phyloP scores from a whole-genome alignment of 2,888 invertebrate genomes.

The Brenthis daphne region DNA sequence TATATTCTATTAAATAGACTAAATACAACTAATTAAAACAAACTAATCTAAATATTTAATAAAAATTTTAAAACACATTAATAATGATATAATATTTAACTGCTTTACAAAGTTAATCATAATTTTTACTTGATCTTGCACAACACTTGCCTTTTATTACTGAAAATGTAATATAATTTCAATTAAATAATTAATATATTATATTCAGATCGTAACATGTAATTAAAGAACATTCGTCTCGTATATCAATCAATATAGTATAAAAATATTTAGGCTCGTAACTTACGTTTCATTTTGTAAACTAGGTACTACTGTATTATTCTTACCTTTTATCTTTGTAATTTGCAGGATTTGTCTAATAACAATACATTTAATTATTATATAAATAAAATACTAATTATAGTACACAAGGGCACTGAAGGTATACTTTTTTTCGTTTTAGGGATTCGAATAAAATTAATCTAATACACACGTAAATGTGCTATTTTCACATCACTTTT shows the following conservation, averaged over 20 bases:
- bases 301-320: neutral
- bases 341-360: conserved; percentile 49
- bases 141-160: neutral
- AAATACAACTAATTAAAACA: too few relatives aligned
- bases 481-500: conserved; percentile 61
- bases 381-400: conserved; percentile 55
- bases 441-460: conserved; percentile 28
- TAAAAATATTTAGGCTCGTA: too few relatives aligned
- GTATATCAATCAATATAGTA: neutral
- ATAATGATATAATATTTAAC: neutral
- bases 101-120: neutral
- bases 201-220: neutral
- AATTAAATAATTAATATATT: neutral
- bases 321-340: conserved; percentile 44
- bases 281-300: too few relatives aligned
- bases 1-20: neutral
- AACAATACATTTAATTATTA: conserved; percentile 56
- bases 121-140: neutral
- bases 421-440: conserved; percentile 40
- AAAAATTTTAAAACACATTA: neutral
- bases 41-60: neutral
- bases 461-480: conserved; percentile 32
- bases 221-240: neutral
- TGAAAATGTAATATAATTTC: neutral
- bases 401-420: conserved; percentile 53